A percentile compares a stretch with the other conserved stretches of the same genome.
Evolutionary conservation across 2,113 vertebrate species (phyloP).

Genomic region (Lepidothrix coronata): DNA sequence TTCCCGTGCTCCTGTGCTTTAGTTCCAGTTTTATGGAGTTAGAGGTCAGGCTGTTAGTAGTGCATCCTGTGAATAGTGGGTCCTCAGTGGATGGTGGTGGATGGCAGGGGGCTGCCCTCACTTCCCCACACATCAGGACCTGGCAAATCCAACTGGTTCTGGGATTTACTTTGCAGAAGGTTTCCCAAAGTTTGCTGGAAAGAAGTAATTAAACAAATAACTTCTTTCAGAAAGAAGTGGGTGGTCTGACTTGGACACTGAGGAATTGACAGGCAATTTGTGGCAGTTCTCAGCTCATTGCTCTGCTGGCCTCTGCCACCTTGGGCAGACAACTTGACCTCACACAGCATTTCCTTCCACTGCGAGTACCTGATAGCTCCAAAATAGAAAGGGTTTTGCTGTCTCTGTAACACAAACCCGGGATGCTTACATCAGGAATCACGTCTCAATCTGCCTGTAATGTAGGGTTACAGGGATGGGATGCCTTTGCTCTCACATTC

Average conservation of each 20-base stretch:
- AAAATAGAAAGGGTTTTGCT: neutral
- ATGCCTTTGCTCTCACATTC: neutral
- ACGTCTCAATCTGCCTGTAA: rapidly evolving
- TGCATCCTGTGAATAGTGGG: neutral
- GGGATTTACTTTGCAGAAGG: neutral
- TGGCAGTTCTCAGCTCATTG: neutral
- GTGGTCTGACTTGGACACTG: neutral
- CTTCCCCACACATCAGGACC: rapidly evolving
- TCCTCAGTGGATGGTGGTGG: neutral
- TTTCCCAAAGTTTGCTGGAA: neutral
- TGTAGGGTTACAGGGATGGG: too few relatives aligned
- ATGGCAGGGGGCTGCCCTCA: neutral
- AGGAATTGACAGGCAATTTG: neutral
- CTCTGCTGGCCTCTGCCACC: neutral
- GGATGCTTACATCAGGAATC: neutral
- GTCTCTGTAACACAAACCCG: neutral
- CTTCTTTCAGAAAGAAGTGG: neutral
- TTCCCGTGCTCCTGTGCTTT: neutral
- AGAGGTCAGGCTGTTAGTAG: neutral
- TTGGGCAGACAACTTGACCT: neutral
- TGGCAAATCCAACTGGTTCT: neutral
- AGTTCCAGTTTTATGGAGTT: neutral
- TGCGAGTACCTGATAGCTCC: neutral
- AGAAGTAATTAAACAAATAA: neutral
- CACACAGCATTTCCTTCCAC: rapidly evolving